Conservation (phyloP, 2,797 vertebrate genomes). For the Rhabdophis nuchalis region DNA sequence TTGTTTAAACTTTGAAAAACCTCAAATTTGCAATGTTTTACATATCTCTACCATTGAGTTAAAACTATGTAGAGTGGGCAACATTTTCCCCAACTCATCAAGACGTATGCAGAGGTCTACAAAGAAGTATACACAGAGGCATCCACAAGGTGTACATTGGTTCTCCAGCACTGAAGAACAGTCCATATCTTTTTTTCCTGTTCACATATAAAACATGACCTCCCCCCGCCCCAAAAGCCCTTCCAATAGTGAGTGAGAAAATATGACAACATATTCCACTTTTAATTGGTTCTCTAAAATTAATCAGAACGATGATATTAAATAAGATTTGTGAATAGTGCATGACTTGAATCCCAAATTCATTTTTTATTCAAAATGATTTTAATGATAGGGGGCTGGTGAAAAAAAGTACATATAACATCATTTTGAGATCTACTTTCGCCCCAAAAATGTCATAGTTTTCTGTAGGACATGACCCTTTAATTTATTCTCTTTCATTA, state of each 20-base stretch:
- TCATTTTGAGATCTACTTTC: constrained; percentile 30
- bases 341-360: not conserved
- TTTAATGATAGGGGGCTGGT: not conserved
- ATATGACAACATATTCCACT: not conserved
- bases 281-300: not conserved
- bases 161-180: not conserved
- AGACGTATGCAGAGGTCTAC: not conserved
- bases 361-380: not conserved
- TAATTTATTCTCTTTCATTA: constrained; percentile 6
- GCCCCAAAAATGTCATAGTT: constrained; percentile 4
- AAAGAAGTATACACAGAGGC: not conserved
- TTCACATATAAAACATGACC: not conserved
- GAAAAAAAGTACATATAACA: not conserved
- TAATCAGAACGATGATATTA: not conserved
- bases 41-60: not conserved
- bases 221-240: not conserved
- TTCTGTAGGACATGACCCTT: not conserved
- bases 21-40: not conserved
- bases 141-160: not conserved
- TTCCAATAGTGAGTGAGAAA: not conserved
- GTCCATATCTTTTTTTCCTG: not conserved
- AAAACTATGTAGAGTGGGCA: not conserved
- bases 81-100: not conserved
- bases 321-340: not conserved
- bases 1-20: not conserved